A percentile compares a stretch with the other conserved stretches of the same genome.
These are phyloP conservation scores for Peromyscus leucopus DNA, from an alignment of 2,113 vertebrate genomes.

Conservation along the genomic window DNA sequence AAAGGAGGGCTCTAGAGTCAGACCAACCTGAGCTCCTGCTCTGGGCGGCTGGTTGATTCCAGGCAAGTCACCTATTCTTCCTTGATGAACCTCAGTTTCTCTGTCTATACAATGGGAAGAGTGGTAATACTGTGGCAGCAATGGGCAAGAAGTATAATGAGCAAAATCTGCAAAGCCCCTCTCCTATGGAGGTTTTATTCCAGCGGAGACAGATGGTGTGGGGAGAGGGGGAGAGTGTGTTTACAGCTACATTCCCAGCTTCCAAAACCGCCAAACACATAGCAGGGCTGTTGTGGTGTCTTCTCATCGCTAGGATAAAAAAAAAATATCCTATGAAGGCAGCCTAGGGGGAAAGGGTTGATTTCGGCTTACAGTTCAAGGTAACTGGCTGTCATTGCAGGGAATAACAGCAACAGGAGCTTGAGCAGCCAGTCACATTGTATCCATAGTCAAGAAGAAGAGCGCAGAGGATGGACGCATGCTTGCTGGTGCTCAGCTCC, in stretches of 20 bases:
- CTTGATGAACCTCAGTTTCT: not conserved
- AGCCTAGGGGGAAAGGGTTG: not conserved
- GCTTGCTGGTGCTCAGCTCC: not conserved
- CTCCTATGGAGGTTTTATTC: not conserved
- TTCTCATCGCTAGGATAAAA: not conserved
- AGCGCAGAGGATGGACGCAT: not conserved
- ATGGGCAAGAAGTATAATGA: not conserved
- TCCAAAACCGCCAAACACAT: not conserved
- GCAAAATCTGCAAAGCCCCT: not conserved
- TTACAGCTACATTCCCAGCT: not conserved
- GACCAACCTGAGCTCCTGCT: not conserved
- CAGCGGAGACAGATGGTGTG: not conserved
- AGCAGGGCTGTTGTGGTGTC: too few species aligned
- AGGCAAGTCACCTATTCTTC: not conserved
- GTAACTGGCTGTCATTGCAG: not conserved
- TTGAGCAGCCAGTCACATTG: not conserved
- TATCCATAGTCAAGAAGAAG: not conserved
- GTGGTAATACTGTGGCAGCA: not conserved
- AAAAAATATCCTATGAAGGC: not conserved
- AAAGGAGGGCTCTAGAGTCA: not conserved
- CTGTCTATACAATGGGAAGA: conserved; percentile 14
- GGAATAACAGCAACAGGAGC: not conserved
- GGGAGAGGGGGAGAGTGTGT: not conserved
- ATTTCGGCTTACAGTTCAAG: not conserved
- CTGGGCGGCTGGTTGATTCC: not conserved